Base-by-base conservation (phyloP, 2,113 vertebrate species). In the Pachyramphus minor region DNA sequence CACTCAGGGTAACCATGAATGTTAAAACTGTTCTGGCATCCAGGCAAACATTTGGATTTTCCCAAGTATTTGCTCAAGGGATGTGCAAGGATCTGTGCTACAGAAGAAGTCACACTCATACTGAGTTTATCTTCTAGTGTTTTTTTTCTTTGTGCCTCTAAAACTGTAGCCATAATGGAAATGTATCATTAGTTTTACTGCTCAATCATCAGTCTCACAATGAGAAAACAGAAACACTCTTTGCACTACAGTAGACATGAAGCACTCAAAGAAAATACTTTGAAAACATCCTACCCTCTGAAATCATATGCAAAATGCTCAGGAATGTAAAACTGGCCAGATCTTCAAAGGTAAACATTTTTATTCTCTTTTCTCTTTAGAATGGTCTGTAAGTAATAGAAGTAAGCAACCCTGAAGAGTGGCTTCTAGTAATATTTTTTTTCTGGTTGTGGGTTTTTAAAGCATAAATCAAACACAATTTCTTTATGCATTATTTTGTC, bases 31-130 rank as follows among this genome's bases (percentile, higher is more conserved):
- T 67, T 22, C 13, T 53, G 62, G 7, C 21, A 53, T 90, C 75
- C 52, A 66, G 31, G 5, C 39, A 67, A 63, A 16, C 42, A 24
- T 39, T 66, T 76, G 59, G 19, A 35, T 78, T 77, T 47, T 58
- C 8, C 6, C 5, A 6, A 14, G 6, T 71, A 25, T 37, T 78
- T 71, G 3, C 73, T 53, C 64, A 62, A 84, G 45, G 17, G 49
- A 83, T 8, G 6, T n/a, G 17, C 17, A 49, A 35, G 17, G 27
- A n/a, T 56, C n/a, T 52, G 10, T 64, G 30, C 44, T 47, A 8
- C 8, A 67, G 35, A 19, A 37, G 35, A 37, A 33, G 33, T 73
- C 77, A 37, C 0, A 0, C 6, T 45, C 23, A 35, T 9, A 19
- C 33, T 2, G 2, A 50, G 21, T 25, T 80, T 66, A 47, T 52